These are phyloP conservation scores for Acanthis flammea DNA, from an alignment of 2,797 vertebrate species.

Conservation along the genomic window DNA sequence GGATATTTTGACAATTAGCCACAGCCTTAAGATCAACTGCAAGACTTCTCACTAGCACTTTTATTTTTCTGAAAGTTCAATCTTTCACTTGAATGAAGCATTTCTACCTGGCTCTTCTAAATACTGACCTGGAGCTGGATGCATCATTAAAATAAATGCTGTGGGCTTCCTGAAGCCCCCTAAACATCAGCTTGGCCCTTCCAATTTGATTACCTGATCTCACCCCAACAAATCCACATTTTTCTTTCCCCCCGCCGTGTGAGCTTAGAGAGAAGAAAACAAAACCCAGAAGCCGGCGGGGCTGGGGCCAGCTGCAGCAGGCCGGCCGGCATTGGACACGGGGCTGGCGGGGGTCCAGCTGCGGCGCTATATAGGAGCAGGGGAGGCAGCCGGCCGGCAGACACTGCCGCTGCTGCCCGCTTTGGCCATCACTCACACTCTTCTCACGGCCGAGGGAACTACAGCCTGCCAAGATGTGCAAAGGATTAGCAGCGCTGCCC, in stretches of 20 bases:
- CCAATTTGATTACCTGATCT: background rate
- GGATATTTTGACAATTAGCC: background rate
- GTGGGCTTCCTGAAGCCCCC: background rate
- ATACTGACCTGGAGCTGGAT: background rate
- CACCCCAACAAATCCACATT: background rate
- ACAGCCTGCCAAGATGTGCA: slow-evolving; percentile 58
- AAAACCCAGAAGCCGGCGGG: background rate
- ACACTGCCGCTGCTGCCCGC: background rate
- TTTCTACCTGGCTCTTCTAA: background rate
- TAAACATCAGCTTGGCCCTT: background rate
- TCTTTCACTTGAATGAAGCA: background rate
- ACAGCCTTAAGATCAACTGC: background rate
- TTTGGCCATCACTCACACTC: background rate
- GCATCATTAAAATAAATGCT: background rate
- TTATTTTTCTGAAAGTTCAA: background rate
- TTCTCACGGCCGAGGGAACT: background rate
- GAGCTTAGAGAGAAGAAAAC: background rate
- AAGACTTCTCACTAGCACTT: background rate
- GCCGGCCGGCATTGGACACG: background rate
- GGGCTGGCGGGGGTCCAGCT: slow-evolving; percentile 39
- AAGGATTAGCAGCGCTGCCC: slow-evolving; percentile 59
- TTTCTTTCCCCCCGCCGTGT: rapidly evolving
- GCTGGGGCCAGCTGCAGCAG: background rate
- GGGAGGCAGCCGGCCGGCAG: background rate
- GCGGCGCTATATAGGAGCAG: background rate